Conservation (phyloP, 1,140 invertebrate genomes). For the Formica exsecta region DNA sequence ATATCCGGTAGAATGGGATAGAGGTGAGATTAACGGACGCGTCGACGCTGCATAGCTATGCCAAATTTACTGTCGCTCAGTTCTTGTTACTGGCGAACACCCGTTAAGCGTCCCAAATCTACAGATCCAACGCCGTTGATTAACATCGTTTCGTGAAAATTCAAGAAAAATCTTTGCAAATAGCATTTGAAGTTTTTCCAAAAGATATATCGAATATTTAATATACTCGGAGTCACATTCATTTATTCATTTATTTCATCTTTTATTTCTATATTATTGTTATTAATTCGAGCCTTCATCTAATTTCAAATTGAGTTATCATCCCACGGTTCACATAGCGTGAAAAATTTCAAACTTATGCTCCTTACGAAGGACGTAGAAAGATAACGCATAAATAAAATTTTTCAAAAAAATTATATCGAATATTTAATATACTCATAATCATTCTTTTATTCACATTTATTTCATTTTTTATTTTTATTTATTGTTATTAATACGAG, state of each 20-base stretch:
- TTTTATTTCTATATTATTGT: neutral
- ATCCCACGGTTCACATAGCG: too few species aligned
- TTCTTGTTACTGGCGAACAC: conserved; percentile 48
- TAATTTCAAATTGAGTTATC: too few species aligned
- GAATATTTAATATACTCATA: too few species aligned
- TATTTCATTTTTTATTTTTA: neutral
- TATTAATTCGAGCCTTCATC: too few species aligned
- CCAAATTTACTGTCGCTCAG: conserved; percentile 60
- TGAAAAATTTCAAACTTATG: too few species aligned
- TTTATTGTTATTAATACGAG: neutral
- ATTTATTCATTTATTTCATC: neutral
- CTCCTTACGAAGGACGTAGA: too few species aligned
- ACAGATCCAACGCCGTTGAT: neutral
- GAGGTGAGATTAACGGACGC: conserved; percentile 53
- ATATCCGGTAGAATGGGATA: conserved; percentile 56
- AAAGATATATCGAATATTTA: neutral
- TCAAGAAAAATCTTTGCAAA: neutral
- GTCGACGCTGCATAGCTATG: conserved; percentile 47
- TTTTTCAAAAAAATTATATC: too few species aligned
- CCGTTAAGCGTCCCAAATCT: conserved; percentile 47
- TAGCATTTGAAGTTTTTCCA: neutral
- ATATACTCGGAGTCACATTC: too few species aligned
- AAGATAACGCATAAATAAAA: too few species aligned
- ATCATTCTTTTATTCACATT: neutral
- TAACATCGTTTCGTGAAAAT: conserved; percentile 1